Conservation (phyloP, 2,113 vertebrate species). For the Typhlomys cinereus region DNA sequence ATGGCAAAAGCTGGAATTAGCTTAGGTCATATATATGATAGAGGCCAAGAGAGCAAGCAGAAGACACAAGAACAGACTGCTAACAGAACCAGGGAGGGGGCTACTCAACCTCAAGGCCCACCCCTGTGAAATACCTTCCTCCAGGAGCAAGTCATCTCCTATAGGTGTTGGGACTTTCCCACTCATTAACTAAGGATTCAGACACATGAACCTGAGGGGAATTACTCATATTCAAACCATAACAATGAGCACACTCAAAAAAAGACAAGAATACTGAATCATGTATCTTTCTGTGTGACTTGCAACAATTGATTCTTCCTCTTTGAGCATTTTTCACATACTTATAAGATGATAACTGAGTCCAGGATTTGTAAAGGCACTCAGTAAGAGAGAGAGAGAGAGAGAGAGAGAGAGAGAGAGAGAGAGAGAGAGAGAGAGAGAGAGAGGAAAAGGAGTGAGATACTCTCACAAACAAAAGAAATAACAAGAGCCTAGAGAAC, state of each 20-base stretch:
- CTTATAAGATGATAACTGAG: neutral
- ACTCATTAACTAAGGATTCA: too few species aligned
- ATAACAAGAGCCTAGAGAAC: neutral
- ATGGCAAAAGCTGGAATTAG: too few species aligned
- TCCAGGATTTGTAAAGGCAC: neutral
- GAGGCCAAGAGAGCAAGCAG: too few species aligned
- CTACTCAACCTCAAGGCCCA: too few species aligned
- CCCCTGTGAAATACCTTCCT: too few species aligned
- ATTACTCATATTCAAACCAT: too few species aligned
- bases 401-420: constrained; percentile 16
- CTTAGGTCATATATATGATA: too few species aligned
- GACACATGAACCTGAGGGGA: too few species aligned
- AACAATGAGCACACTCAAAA: neutral
- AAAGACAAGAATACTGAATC: neutral
- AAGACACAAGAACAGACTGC: too few species aligned
- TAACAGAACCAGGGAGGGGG: too few species aligned
- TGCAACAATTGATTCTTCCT: neutral
- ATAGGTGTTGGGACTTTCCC: too few species aligned
- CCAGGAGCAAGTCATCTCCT: too few species aligned
- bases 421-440: constrained; percentile 22
- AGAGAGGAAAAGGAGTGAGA: constrained; percentile 2
- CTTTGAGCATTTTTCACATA: neutral
- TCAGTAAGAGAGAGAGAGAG: neutral
- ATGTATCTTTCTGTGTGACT: neutral
- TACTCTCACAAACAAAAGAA: neutral